Conservation (phyloP, 2,113 vertebrate species). For the Chaetodon trifascialis region DNA sequence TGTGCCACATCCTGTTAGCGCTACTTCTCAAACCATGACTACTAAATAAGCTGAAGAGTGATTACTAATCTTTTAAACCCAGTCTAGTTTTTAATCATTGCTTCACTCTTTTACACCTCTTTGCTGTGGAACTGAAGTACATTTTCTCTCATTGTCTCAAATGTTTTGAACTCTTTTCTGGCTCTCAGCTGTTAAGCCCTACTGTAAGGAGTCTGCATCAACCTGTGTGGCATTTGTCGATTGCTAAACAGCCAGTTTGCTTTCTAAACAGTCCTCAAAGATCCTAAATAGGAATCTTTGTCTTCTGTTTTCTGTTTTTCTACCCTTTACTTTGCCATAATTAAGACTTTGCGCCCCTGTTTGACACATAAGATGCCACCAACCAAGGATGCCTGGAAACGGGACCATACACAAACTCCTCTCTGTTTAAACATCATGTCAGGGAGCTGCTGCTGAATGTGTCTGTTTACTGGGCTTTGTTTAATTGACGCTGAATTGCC, state of each 20-base stretch:
- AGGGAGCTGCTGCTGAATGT: conserved; percentile 56
- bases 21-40: background rate
- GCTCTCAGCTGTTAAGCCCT: background rate
- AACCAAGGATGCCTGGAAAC: conserved; percentile 61
- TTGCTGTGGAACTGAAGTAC: background rate
- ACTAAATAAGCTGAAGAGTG: background rate
- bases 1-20: background rate
- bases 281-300: conserved; percentile 52
- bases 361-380: conserved; percentile 62
- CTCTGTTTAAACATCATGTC: conserved; percentile 64
- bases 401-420: conserved; percentile 50
- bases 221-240: conserved; percentile 62
- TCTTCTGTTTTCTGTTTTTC: conserved; percentile 49
- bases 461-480: conserved; percentile 75
- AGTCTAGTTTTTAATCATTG: background rate
- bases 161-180: background rate
- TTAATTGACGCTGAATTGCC: conserved; percentile 73
- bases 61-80: background rate
- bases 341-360: conserved; percentile 56
- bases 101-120: background rate
- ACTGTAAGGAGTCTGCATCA: conserved; percentile 21
- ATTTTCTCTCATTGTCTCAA: background rate
- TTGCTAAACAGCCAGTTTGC: conserved; percentile 14
- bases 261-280: conserved; percentile 29
- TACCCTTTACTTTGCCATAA: conserved; percentile 50